phyloP scores from a whole-genome alignment of 2,888 invertebrate species.

The Archips xylosteana region DNA sequence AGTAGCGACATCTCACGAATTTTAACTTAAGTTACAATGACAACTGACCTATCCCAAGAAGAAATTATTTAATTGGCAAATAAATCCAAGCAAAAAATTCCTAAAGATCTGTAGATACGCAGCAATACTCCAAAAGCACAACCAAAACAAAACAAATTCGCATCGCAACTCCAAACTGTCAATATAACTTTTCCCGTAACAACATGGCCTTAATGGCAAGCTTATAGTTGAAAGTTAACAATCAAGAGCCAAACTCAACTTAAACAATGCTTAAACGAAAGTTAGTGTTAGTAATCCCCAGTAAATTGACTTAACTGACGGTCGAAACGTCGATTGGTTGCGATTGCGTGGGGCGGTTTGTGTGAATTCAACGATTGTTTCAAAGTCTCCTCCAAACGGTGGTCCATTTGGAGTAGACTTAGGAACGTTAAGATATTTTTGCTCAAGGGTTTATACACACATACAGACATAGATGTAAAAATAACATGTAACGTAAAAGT shows the following conservation, averaged over 20 bases:
- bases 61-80: too few species aligned
- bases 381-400: not conserved
- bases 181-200: conserved; percentile 27
- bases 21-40: too few species aligned
- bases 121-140: not conserved
- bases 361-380: conserved; percentile 21
- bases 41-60: too few species aligned
- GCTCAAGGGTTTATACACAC: too few species aligned
- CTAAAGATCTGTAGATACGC: too few species aligned
- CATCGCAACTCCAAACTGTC: conserved; percentile 32
- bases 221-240: conserved; percentile 41
- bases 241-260: conserved; percentile 31
- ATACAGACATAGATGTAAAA: too few species aligned
- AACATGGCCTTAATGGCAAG: conserved; percentile 27
- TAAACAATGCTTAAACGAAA: conserved; percentile 40
- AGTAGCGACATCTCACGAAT: too few species aligned
- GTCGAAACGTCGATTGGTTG: conserved; percentile 35
- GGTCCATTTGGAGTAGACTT: too few species aligned
- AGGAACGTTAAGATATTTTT: too few species aligned
- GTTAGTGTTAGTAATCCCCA: conserved; percentile 40
- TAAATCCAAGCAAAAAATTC: not conserved
- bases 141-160: conserved; percentile 24
- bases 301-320: conserved; percentile 38
- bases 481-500: too few species aligned
- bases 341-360: conserved; percentile 2